Percentiles rank a stretch among this genome's conserved stretches.
Evolutionary conservation across 2,888 invertebrate genomes (phyloP).

Genomic region (Leucania comma): DNA sequence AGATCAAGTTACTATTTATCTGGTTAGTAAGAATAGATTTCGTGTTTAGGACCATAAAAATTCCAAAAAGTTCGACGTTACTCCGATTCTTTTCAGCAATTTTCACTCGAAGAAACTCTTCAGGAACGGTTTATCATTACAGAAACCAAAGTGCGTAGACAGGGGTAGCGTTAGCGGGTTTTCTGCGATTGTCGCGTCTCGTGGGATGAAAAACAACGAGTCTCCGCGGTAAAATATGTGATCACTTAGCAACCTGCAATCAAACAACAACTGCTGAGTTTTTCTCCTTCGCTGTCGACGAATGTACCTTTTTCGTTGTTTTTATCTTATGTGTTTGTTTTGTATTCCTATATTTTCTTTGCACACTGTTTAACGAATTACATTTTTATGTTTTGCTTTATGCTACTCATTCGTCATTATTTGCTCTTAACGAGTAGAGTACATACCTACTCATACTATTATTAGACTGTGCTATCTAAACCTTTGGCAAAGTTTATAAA

Average conservation of each 20-base stretch:
- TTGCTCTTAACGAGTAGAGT: not conserved
- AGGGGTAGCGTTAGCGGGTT: constrained; percentile 64
- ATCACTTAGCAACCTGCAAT: constrained; percentile 90
- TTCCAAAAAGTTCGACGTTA: not conserved
- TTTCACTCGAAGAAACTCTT: constrained; percentile 10
- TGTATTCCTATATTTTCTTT: constrained; percentile 14
- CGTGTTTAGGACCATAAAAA: not conserved
- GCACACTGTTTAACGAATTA: not conserved
- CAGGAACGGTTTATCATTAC: constrained; percentile 52
- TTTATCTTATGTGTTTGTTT: constrained; percentile 26
- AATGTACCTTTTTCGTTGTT: constrained; percentile 66
- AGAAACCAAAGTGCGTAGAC: constrained; percentile 62
- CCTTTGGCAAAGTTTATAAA: not conserved
- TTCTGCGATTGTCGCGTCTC: constrained; percentile 67
- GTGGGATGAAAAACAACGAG: constrained; percentile 82
- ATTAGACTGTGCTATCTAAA: not conserved
- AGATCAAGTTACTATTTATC: too few species aligned
- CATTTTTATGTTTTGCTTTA: not conserved
- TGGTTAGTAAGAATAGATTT: too few species aligned
- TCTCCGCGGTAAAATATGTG: constrained; percentile 86
- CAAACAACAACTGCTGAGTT: constrained; percentile 84
- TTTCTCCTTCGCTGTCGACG: constrained; percentile 78
- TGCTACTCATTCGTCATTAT: not conserved
- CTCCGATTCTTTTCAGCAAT: constrained; percentile 1
- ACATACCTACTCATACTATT: not conserved